A percentile compares a stretch with the other conserved stretches of the same genome.
These are phyloP conservation scores for Synanceia verrucosa DNA, from an alignment of 2,797 vertebrate species.

Conservation along the genomic window DNA sequence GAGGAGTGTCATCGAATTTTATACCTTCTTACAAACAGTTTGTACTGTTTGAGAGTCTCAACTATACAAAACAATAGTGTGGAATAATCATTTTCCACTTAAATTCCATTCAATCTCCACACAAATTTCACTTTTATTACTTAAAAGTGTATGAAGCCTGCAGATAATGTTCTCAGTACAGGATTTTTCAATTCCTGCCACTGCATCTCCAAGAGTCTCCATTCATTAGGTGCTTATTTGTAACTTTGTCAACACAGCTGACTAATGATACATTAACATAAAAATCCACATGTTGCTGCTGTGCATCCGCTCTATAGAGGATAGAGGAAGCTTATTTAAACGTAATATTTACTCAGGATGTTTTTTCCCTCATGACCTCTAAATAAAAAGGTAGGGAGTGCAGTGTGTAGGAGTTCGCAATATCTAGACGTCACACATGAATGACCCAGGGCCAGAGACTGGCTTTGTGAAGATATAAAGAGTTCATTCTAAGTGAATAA, in stretches of 20 bases:
- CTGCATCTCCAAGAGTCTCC: neutral
- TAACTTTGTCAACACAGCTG: neutral
- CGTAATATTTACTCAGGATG: neutral
- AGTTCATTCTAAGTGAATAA: too few relatives aligned
- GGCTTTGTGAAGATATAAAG: too few relatives aligned
- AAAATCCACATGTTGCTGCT: neutral
- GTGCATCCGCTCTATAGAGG: neutral
- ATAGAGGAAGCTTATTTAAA: neutral
- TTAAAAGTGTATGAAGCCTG: neutral
- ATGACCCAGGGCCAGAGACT: too few relatives aligned
- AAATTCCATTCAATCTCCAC: neutral
- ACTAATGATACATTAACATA: neutral
- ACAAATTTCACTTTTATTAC: neutral
- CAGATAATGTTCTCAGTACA: neutral
- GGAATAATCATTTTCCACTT: neutral
- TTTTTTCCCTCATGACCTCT: conserved; percentile 12
- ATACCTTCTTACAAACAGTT: neutral
- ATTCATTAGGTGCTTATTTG: conserved; percentile 8
- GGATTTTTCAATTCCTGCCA: neutral
- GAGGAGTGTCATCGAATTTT: neutral
- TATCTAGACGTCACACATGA: neutral
- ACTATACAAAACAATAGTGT: conserved; percentile 6
- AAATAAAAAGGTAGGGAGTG: conserved; percentile 10
- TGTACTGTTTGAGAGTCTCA: neutral
- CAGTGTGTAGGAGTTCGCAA: neutral